These are phyloP conservation scores for Noctua pronuba DNA, from an alignment of 2,888 invertebrate species.

Conservation along the genomic window DNA sequence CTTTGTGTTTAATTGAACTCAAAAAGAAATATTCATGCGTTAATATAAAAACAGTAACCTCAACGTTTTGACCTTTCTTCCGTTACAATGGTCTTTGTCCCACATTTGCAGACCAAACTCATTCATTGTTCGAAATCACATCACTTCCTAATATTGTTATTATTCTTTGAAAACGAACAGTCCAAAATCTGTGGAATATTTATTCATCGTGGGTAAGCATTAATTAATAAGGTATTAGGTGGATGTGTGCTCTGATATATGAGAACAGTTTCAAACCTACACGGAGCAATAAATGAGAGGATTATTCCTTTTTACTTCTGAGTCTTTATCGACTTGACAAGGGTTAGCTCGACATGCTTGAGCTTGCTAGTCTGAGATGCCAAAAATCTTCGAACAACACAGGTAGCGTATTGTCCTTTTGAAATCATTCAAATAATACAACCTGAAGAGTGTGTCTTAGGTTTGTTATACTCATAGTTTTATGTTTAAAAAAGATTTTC, in stretches of 20 bases:
- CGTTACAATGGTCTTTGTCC: constrained; percentile 41
- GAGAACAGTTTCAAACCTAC: constrained; percentile 43
- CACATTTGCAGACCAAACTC: constrained; percentile 39
- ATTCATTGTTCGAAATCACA: constrained; percentile 42
- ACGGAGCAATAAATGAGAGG: constrained; percentile 69
- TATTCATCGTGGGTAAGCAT: neutral
- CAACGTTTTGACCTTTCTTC: constrained; percentile 8
- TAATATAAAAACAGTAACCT: neutral
- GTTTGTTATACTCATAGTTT: neutral
- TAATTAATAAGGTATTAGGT: constrained; percentile 18
- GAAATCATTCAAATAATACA: neutral
- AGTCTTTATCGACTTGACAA: neutral
- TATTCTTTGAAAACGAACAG: constrained; percentile 38
- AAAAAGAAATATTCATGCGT: neutral
- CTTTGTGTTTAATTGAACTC: neutral
- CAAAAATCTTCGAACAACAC: neutral
- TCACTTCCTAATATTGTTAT: constrained; percentile 45
- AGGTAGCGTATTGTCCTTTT: neutral
- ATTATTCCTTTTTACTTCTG: neutral
- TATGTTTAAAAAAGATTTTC: neutral
- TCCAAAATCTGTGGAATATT: constrained; percentile 23
- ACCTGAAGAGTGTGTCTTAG: too few relatives aligned
- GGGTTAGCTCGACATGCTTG: too few relatives aligned
- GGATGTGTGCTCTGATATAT: neutral
- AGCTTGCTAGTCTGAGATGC: neutral